Evolutionary conservation across 2,113 vertebrate species (phyloP).

Genomic region (Bufo bufo): DNA sequence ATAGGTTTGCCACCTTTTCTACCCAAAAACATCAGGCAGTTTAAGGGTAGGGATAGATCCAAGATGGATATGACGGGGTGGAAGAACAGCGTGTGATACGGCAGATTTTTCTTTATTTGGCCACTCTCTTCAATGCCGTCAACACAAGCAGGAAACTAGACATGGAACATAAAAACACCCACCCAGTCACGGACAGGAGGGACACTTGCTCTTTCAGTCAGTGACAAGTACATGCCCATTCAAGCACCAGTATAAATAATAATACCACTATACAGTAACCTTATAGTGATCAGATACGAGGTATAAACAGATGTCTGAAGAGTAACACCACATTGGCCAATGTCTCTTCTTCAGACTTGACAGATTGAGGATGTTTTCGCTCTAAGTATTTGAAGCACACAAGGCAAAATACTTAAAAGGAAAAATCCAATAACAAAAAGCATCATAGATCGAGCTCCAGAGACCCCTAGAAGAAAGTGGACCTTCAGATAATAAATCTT

Average conservation of each 20-base stretch:
- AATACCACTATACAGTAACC: neutral
- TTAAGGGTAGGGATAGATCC: no score
- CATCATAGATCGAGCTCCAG: neutral
- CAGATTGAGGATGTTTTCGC: neutral
- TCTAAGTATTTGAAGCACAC: neutral
- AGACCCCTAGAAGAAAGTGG: neutral
- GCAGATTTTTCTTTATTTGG: no score
- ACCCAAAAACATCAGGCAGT: no score
- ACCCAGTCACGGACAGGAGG: no score
- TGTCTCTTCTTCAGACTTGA: neutral
- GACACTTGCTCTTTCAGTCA: no score
- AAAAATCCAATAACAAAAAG: neutral
- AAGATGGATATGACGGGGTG: no score
- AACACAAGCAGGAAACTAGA: no score
- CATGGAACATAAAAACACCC: no score
- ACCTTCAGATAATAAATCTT: constrained; percentile 24
- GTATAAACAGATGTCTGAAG: neutral
- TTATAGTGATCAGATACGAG: neutral
- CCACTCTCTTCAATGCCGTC: no score
- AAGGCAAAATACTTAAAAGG: neutral
- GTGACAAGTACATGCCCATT: neutral
- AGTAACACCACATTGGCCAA: neutral
- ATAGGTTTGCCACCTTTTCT: no score
- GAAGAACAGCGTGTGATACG: no score
- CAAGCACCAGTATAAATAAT: neutral